Evolutionary conservation across 2,888 invertebrate genomes (phyloP), one percentile per base, ranked within the genome.

Genomic region (Halictus ligatus): DNA sequence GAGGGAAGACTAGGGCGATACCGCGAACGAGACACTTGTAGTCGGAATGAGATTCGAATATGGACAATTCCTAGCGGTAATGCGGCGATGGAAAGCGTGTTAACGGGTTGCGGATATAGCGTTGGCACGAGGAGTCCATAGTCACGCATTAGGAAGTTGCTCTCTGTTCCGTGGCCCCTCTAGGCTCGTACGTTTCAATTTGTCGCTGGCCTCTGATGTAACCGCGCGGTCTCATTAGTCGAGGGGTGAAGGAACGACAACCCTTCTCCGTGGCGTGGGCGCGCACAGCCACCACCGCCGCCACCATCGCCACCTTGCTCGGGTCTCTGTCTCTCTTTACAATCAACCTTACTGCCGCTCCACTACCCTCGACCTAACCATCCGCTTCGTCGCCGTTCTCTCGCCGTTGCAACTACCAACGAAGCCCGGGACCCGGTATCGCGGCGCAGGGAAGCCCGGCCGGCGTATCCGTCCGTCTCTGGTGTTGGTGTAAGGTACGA

Each of bases 101-200:
- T 90, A 91, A 88, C 91, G 82, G 86, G 80, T 50, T 84, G 89
- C 83, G 83, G 81, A 84, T 77, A 85, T 86, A 35, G 80, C 48
- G 40, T 80, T 77, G 40, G 83, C 21, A 54, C 18, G 35, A 78
- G 64, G 83, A 79, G 79, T 81, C 75, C 88, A 88, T 84, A 90
- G 92, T 91, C 91, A 91, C 92, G 92, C 92, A 91, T 93, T 92
- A 93, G 91, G 88, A 92, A 91, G 91, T 93, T 91, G 90, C 89
- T 90, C 90, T 89, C 88, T 89, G 88, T 91, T 89, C 89, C 82
- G 84, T 88, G 88, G 87, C 91, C 93, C 93, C 93, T 92, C 90
- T 90, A 92, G 94, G 92, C 92, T 94, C 94, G 94, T 94, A 94
- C 94, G 93, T 94, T 94, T 94, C 94, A 94, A 94, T 94, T 94